Percentiles rank a stretch among this genome's conserved stretches.
Evolutionary conservation across 2,888 invertebrate genomes (phyloP).

Genomic region (Fabriciana adippe): DNA sequence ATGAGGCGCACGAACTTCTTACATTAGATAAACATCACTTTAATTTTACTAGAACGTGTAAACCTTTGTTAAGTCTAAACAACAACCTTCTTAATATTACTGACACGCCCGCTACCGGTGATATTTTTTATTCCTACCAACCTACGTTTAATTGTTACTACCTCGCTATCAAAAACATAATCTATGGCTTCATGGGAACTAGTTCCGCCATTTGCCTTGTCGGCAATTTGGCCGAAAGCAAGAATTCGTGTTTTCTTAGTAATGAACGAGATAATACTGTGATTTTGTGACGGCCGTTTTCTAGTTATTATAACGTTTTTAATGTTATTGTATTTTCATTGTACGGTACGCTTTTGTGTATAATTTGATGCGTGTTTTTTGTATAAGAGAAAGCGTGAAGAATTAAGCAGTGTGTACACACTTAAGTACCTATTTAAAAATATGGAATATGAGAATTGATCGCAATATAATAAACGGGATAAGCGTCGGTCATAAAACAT

Average conservation of each 20-base stretch:
- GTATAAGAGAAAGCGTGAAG: too few relatives aligned
- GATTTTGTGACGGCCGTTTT: conserved; percentile 60
- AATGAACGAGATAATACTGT: conserved; percentile 66
- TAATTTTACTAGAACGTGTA: conserved; percentile 70
- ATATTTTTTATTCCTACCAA: conserved; percentile 58
- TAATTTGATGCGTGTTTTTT: conserved; percentile 1
- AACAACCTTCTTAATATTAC: conserved; percentile 72
- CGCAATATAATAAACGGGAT: too few relatives aligned
- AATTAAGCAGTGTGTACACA: too few relatives aligned
- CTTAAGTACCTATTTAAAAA: too few relatives aligned
- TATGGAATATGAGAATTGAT: too few relatives aligned
- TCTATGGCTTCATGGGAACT: conserved; percentile 78
- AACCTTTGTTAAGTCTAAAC: conserved; percentile 58
- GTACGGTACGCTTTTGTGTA: neutral
- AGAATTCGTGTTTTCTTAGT: conserved; percentile 64
- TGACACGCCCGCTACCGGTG: conserved; percentile 77
- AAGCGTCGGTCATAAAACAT: too few relatives aligned
- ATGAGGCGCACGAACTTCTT: conserved; percentile 64
- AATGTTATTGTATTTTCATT: conserved; percentile 41
- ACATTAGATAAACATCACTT: conserved; percentile 72
- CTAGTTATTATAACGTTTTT: conserved; percentile 54
- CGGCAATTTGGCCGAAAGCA: conserved; percentile 60
- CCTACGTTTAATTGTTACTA: conserved; percentile 75
- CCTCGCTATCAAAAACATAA: conserved; percentile 66
- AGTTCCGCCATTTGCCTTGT: conserved; percentile 72